Base-by-base conservation (phyloP, 2,888 invertebrate genomes). In the Ferrisia virgata region DNA sequence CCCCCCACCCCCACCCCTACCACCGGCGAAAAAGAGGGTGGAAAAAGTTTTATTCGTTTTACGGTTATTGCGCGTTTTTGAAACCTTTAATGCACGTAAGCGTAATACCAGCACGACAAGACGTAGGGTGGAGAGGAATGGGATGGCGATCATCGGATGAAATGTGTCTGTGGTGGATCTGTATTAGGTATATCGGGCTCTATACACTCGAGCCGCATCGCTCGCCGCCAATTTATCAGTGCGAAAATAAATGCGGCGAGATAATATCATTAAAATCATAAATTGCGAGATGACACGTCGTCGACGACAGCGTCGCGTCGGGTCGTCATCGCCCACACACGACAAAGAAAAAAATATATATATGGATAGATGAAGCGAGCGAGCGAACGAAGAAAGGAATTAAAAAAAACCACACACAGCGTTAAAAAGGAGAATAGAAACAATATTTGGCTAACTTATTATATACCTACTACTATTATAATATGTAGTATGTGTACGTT, bases 251-350 rank as follows among this genome's bases (percentile, higher is more conserved):
- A 72, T 72, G 18, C 72, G 72, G 33, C 72, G 72, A 64, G 72
- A 72, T 72, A 72, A 72, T 72, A 72, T 72, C 33, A 72, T 72
- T 72, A 72, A 72, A 72, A 72, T 72, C 72, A 72, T 72, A 72
- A 72, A 72, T 72, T 72, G 72, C 36, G n/a, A 72, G 36, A 33
- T 72, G 72, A 72, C 72, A 72, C 72, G 72, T n/a, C 33, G 18
- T 22, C 64, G 18, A 28, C 64, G 64, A 2, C 31, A 28, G 25
- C 64, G 64, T 47, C 47, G 47, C 47, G 18, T 36, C 36, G 47
- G n/a, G n/a, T n/a, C n/a, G n/a, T n/a, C n/a, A n/a, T n/a, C n/a
- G n/a, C n/a, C n/a, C n/a, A n/a, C n/a, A n/a, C n/a, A n/a, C n/a
- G n/a, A n/a, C 18, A 18, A 47, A 47, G 3, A 47, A 47, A 47